Conservation (phyloP, 2,113 vertebrate species). For the Micronycteris hirsuta region DNA sequence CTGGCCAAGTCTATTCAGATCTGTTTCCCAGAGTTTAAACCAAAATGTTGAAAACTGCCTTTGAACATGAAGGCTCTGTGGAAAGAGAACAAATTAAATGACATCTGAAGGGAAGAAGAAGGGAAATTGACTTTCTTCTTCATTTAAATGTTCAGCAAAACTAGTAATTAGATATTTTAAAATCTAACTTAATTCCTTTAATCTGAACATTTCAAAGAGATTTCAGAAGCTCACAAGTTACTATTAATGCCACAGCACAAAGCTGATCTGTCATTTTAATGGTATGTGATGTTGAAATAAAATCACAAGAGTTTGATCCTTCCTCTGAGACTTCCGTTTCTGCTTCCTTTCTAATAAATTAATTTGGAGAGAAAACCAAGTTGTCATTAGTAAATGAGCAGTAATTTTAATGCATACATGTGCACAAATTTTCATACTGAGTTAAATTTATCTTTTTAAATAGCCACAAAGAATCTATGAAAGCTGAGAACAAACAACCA, state of each 20-base stretch:
- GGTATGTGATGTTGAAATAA: neutral
- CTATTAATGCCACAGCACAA: neutral
- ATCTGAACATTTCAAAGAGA: constrained; percentile 53
- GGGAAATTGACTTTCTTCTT: constrained; percentile 37
- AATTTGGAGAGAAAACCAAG: neutral
- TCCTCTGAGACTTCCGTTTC: neutral
- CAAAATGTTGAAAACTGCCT: constrained; percentile 49
- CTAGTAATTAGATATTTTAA: constrained; percentile 53
- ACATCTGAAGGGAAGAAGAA: constrained; percentile 20
- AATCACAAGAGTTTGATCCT: neutral
- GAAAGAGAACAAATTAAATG: constrained; percentile 33
- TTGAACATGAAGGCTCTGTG: constrained; percentile 41
- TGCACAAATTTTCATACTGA: neutral
- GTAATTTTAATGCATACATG: neutral
- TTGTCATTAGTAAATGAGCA: neutral
- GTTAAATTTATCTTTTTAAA: neutral
- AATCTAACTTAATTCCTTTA: constrained; percentile 56
- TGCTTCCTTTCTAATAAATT: neutral
- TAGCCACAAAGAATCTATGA: neutral
- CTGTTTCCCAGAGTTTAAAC: constrained; percentile 1
- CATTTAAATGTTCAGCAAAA: constrained; percentile 36
- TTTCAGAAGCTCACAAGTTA: constrained; percentile 37
- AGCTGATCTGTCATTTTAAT: constrained; percentile 21
- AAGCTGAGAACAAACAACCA: neutral
- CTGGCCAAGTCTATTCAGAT: neutral